Percentiles rank a stretch among this genome's conserved stretches.
phyloP scores from a whole-genome alignment of 1,140 invertebrate genomes.

The Augochlora pura region DNA sequence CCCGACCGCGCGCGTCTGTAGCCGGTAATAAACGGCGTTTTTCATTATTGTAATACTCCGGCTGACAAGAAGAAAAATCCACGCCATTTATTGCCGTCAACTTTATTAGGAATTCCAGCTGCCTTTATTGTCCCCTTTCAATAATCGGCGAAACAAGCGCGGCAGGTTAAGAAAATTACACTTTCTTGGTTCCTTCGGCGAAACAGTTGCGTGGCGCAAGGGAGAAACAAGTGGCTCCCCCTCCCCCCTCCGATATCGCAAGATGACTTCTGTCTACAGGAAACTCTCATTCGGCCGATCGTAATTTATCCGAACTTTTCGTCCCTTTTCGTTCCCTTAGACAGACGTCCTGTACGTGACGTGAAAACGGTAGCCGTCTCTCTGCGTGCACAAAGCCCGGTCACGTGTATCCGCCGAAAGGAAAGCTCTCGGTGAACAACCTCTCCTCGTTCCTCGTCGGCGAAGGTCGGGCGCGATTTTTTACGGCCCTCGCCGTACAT shows the following conservation, averaged over 20 bases:
- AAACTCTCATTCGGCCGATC: slow-evolving; percentile 43
- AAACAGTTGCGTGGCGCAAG: not conserved
- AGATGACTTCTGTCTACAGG: slow-evolving; percentile 26
- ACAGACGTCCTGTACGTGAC: slow-evolving; percentile 61
- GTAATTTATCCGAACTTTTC: slow-evolving; percentile 64
- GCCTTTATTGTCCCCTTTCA: not conserved
- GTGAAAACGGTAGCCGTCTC: slow-evolving; percentile 50
- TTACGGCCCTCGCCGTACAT: not conserved
- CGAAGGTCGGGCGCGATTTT: slow-evolving; percentile 47
- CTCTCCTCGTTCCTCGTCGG: slow-evolving; percentile 27
- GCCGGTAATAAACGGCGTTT: too few relatives aligned
- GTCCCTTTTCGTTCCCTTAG: slow-evolving; percentile 31
- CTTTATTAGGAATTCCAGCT: slow-evolving; percentile 6
- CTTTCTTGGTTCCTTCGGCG: not conserved
- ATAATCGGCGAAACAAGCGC: not conserved
- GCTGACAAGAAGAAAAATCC: too few relatives aligned
- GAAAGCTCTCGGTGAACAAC: slow-evolving; percentile 60
- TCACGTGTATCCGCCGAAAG: slow-evolving; percentile 49
- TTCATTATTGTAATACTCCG: too few relatives aligned
- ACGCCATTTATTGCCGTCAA: too few relatives aligned
- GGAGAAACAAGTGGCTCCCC: not conserved
- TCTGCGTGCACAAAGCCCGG: slow-evolving; percentile 36
- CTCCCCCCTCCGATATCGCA: slow-evolving; percentile 21
- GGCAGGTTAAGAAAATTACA: not conserved
- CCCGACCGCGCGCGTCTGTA: too few relatives aligned